Evolutionary conservation across 2,113 vertebrate genomes (phyloP).

Genomic region (Sebastes fasciatus): DNA sequence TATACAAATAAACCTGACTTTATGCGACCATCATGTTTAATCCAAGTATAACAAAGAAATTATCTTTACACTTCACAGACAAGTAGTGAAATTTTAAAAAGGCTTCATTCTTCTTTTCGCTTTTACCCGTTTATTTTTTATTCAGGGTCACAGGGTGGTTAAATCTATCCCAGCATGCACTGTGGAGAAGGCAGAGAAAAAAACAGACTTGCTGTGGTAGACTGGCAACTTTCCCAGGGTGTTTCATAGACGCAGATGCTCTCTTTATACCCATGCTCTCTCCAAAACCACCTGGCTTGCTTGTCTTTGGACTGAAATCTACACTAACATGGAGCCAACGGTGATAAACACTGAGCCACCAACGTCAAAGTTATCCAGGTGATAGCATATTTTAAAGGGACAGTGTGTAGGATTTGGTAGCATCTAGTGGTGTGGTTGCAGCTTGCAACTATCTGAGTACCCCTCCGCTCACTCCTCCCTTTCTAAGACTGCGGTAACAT

Average conservation of each 20-base stretch:
- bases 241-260: conserved; percentile 38
- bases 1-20: conserved; percentile 28
- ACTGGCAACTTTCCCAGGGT: conserved; percentile 35
- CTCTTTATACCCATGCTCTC: neutral
- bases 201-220: neutral
- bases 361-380: neutral
- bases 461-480: no score
- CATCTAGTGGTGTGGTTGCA: no score
- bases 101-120: conserved; percentile 15
- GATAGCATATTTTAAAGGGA: neutral
- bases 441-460: no score
- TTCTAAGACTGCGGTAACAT: no score
- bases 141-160: conserved; percentile 22
- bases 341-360: neutral
- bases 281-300: conserved; percentile 22
- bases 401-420: no score
- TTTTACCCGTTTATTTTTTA: conserved; percentile 4
- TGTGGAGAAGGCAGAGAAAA: neutral
- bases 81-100: conserved; percentile 9
- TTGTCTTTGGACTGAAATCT: conserved; percentile 19
- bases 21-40: conserved; percentile 21
- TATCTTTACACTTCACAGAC: conserved; percentile 37
- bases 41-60: conserved; percentile 40
- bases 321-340: neutral
- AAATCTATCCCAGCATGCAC: conserved; percentile 26